Conservation (phyloP, 92 coral and sea anemone genomes). For the Palythoa grandis region DNA sequence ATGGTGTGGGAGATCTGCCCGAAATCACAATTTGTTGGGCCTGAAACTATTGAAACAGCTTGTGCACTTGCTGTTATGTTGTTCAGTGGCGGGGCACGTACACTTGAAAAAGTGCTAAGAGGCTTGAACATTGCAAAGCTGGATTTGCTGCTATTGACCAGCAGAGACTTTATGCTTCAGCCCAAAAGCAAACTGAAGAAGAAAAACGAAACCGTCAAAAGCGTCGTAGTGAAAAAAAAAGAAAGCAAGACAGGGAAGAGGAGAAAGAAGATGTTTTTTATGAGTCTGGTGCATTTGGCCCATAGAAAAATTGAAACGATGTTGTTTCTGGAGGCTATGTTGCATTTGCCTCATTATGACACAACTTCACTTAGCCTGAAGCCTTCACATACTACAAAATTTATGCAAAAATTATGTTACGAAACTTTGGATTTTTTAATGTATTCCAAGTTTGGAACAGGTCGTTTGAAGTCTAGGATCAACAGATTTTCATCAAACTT, state of each 20-base stretch:
- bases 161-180: constrained; percentile 54
- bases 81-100: constrained; percentile 50
- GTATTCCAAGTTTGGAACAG: constrained; percentile 20
- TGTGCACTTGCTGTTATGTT: constrained; percentile 44
- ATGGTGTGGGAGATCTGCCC: constrained; percentile 58
- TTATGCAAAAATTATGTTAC: constrained; percentile 7
- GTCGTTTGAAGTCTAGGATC: constrained; percentile 21
- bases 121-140: constrained; percentile 39
- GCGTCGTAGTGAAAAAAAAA: constrained; percentile 51
- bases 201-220: constrained; percentile 49
- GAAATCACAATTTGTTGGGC: constrained; percentile 52
- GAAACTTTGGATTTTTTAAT: constrained; percentile 16
- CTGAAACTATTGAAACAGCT: constrained; percentile 51
- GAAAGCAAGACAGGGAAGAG: constrained; percentile 38
- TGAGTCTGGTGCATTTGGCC: constrained; percentile 59
- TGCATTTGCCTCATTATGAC: background rate
- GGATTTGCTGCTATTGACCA: constrained; percentile 50
- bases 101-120: constrained; percentile 25
- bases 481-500: constrained; percentile 1
- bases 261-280: constrained; percentile 52
- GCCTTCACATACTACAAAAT: background rate
- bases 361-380: background rate
- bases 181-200: constrained; percentile 37
- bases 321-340: constrained; percentile 1
- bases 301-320: background rate